Evolutionary conservation across 2,888 invertebrate species (phyloP).

Genomic region (Xestia xanthographa): DNA sequence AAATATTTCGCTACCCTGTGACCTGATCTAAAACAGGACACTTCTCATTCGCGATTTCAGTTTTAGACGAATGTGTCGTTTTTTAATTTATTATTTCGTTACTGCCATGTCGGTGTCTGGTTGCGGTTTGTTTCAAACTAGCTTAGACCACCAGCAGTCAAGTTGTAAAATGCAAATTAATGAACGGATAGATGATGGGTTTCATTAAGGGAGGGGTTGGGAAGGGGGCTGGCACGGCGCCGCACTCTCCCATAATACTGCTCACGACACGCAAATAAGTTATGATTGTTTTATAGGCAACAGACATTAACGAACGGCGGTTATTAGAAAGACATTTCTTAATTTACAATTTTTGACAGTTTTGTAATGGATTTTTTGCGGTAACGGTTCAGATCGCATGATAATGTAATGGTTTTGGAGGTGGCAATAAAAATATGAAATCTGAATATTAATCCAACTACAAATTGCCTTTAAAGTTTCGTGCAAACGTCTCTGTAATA

Average conservation of each 20-base stretch:
- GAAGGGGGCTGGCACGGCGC: conserved; percentile 83
- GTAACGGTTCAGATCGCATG: conserved; percentile 38
- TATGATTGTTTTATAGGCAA: conserved; percentile 61
- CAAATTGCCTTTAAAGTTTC: conserved; percentile 13
- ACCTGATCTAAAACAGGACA: conserved; percentile 31
- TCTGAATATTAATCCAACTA: conserved; percentile 19
- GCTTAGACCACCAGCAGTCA: conserved; percentile 74
- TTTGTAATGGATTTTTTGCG: conserved; percentile 35
- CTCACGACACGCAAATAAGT: conserved; percentile 79
- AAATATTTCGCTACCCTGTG: conserved; percentile 19
- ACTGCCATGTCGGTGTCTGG: conserved; percentile 64
- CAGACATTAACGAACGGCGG: conserved; percentile 53
- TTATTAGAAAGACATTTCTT: conserved; percentile 52
- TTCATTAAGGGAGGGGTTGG: conserved; percentile 78
- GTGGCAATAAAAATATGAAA: conserved; percentile 4
- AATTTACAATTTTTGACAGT: conserved; percentile 41
- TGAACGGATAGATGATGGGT: conserved; percentile 80
- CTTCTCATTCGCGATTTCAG: conserved; percentile 43
- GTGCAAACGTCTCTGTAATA: conserved; percentile 7
- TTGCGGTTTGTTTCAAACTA: conserved; percentile 73
- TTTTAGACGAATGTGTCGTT: conserved; percentile 30
- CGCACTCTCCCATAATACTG: conserved; percentile 76
- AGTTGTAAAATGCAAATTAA: conserved; percentile 87
- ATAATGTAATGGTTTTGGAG: conserved; percentile 14
- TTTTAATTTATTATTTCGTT: conserved; percentile 45